Percentiles rank a stretch among this genome's conserved stretches.
Conservation (phyloP, 2,797 vertebrate species). For the Ptychobarbus kaznakovi region DNA sequence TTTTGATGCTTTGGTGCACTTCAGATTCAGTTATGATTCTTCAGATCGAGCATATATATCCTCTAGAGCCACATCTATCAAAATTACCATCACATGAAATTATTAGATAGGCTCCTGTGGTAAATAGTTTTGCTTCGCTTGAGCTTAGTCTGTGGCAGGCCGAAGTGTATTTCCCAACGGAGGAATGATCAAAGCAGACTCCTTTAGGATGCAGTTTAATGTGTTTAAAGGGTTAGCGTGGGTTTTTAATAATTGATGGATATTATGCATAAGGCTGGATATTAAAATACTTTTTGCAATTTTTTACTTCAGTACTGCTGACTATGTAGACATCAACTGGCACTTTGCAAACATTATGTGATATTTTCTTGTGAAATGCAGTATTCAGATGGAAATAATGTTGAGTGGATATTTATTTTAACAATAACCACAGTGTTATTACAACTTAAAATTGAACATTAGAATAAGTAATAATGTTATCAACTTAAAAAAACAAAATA, state of each 20-base stretch:
- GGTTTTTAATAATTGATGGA: slow-evolving; percentile 18
- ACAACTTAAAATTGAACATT: too few species aligned
- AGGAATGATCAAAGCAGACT: slow-evolving; percentile 33
- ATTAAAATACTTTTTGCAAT: background rate
- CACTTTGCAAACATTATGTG: background rate
- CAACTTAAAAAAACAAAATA: too few species aligned
- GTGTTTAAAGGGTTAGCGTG: background rate
- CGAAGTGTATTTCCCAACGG: background rate
- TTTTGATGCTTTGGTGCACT: slow-evolving; percentile 21
- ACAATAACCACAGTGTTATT: too few species aligned
- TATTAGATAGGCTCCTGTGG: slow-evolving; percentile 9
- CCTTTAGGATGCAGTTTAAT: slow-evolving; percentile 33
- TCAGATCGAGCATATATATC: background rate
- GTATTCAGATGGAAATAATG: background rate
- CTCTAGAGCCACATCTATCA: slow-evolving; percentile 29
- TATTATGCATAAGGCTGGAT: slow-evolving; percentile 24
- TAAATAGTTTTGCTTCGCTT: slow-evolving; percentile 30
- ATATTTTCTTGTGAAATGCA: background rate
- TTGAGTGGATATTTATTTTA: background rate
- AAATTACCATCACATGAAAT: slow-evolving; percentile 29
- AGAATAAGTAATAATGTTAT: background rate
- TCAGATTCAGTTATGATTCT: slow-evolving; percentile 11
- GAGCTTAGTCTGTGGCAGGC: slow-evolving; percentile 1
- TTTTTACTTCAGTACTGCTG: slow-evolving; percentile 15
- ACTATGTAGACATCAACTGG: background rate